A percentile compares a stretch with the other conserved stretches of the same genome.
Conservation (phyloP, 1,140 invertebrate species). For the Drosophila kurseongensis region DNA sequence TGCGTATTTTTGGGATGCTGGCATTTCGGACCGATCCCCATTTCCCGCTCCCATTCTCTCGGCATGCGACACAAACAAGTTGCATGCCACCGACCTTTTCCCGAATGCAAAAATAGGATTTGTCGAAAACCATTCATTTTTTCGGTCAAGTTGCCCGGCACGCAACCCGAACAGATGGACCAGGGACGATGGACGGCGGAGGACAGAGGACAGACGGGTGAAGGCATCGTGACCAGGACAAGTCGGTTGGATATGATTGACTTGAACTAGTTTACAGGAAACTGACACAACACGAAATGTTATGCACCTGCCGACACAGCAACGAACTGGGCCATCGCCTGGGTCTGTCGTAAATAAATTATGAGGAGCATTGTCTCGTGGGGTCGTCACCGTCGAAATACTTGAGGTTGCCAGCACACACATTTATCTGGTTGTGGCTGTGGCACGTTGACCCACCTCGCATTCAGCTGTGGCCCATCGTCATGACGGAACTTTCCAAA, state of each 20-base stretch:
- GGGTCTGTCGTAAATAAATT: conserved; percentile 45
- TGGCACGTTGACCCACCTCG: conserved; percentile 64
- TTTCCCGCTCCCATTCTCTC: conserved; percentile 26
- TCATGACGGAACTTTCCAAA: conserved; percentile 58
- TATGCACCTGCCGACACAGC: conserved; percentile 31
- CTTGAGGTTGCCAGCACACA: conserved; percentile 33
- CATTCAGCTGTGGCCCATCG: conserved; percentile 32
- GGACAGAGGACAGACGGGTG: neutral
- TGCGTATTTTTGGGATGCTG: conserved; percentile 76
- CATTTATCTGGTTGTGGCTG: conserved; percentile 12
- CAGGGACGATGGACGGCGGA: conserved; percentile 8
- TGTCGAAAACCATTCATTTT: conserved; percentile 39
- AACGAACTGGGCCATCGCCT: conserved; percentile 41
- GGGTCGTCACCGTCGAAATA: conserved; percentile 38
- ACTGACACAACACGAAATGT: conserved; percentile 28
- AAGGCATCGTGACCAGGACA: conserved; percentile 52
- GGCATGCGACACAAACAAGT: conserved; percentile 51
- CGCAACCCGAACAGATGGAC: conserved; percentile 27
- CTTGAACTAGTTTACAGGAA: conserved; percentile 73
- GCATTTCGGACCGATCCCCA: conserved; percentile 55
- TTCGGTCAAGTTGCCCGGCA: conserved; percentile 71
- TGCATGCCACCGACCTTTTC: conserved; percentile 75
- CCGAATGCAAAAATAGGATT: conserved; percentile 49
- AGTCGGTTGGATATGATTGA: conserved; percentile 55
- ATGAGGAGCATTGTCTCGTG: conserved; percentile 53